Conservation (phyloP, 1,140 invertebrate species). For the Bombus impatiens region DNA sequence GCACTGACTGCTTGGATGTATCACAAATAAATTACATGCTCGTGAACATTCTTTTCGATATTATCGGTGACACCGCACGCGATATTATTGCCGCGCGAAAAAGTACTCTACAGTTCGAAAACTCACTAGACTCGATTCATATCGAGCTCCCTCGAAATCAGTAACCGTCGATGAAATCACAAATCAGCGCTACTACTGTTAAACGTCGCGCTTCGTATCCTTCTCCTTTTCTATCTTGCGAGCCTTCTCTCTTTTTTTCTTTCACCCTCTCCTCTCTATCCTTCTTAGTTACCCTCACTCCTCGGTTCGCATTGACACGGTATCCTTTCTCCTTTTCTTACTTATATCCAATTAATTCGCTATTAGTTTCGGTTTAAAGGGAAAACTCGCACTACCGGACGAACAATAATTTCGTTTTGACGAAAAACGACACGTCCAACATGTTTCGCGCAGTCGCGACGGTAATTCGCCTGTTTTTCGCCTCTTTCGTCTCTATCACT, state of each 20-base stretch:
- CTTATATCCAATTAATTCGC: background rate
- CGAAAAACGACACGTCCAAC: slow-evolving; percentile 41
- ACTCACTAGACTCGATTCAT: slow-evolving; percentile 29
- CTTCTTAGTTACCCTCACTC: slow-evolving; percentile 8
- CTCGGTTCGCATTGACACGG: background rate
- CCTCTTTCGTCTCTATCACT: slow-evolving; percentile 36
- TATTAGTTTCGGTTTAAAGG: background rate
- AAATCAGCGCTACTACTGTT: slow-evolving; percentile 56
- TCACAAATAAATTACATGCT: slow-evolving; percentile 36
- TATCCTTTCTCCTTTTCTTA: slow-evolving; percentile 35
- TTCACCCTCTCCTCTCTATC: background rate
- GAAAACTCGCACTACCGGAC: background rate
- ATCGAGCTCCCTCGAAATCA: slow-evolving; percentile 9
- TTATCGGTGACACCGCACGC: slow-evolving; percentile 27
- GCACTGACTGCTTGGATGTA: slow-evolving; percentile 11
- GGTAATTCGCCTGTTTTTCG: slow-evolving; percentile 43
- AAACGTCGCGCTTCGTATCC: slow-evolving; percentile 58
- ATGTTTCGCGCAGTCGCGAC: slow-evolving; percentile 60
- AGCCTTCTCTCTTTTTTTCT: background rate
- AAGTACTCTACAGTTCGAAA: slow-evolving; percentile 38
- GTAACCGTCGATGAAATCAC: slow-evolving; percentile 42
- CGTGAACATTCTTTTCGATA: slow-evolving; percentile 13
- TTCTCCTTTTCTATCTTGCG: slow-evolving; percentile 14
- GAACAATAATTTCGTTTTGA: slow-evolving; percentile 5
- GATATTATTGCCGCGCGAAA: background rate